A percentile compares a stretch with the other conserved stretches of the same genome.
Evolutionary conservation across 2,797 vertebrate species (phyloP).

Genomic region (Bovichtus variegatus): DNA sequence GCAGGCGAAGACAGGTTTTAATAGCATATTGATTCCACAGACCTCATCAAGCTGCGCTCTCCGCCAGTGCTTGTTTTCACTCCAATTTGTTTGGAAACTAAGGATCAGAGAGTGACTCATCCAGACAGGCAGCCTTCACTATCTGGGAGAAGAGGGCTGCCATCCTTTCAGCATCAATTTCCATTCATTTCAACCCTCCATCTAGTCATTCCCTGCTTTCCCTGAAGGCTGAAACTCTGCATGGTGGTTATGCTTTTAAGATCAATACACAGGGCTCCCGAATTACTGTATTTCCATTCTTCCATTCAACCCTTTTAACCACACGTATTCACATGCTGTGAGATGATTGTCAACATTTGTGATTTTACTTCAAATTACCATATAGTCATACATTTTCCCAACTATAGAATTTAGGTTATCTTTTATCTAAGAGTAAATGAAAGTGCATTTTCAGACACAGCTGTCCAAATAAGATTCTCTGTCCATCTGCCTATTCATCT

Average conservation of each 20-base stretch:
- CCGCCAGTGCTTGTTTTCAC: conserved; percentile 49
- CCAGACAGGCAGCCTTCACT: conserved; percentile 35
- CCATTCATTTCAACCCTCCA: conserved; percentile 23
- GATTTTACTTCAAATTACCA: neutral
- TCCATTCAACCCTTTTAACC: neutral
- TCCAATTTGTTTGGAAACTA: conserved; percentile 65
- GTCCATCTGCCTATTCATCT: conserved; percentile 9
- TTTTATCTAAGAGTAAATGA: conserved; percentile 7
- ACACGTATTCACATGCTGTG: neutral
- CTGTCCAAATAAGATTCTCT: neutral
- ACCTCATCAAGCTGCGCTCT: conserved; percentile 64
- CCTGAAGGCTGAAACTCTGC: neutral
- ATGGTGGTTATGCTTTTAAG: neutral
- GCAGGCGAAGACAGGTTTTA: conserved; percentile 49
- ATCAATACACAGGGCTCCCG: conserved; percentile 8
- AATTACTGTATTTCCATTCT: conserved; percentile 2
- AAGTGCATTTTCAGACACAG: neutral
- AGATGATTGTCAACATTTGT: neutral
- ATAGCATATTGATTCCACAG: conserved; percentile 71
- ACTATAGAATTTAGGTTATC: neutral
- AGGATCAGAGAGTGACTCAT: conserved; percentile 59
- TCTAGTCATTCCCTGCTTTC: neutral
- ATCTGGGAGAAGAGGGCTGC: conserved; percentile 37
- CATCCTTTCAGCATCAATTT: conserved; percentile 22
- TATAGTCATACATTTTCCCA: neutral